Conservation (phyloP, 2,888 invertebrate genomes). For the Emmelina monodactyla region DNA sequence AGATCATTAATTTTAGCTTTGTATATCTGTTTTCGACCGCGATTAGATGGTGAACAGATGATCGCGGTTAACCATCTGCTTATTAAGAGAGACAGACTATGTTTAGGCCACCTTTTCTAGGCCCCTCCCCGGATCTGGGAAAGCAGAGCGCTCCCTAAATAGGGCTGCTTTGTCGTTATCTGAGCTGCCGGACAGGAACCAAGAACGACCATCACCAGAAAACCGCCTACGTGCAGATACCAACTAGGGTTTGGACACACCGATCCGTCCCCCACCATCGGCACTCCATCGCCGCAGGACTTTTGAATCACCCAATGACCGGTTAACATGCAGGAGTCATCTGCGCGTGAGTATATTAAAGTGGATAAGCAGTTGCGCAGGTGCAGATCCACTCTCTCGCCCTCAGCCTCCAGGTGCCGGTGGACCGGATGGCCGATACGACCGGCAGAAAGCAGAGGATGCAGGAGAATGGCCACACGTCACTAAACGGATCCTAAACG, state of each 20-base stretch:
- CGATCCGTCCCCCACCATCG: slow-evolving; percentile 1
- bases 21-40: slow-evolving; percentile 8
- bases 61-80: slow-evolving; percentile 12
- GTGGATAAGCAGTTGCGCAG: slow-evolving; percentile 9
- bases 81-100: slow-evolving; percentile 11
- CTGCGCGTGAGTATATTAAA: slow-evolving; percentile 12
- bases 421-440: slow-evolving; percentile 2
- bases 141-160: slow-evolving; percentile 13
- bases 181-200: slow-evolving; percentile 2
- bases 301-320: background rate
- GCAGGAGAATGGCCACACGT: slow-evolving; percentile 3
- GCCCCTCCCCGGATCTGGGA: slow-evolving; percentile 11
- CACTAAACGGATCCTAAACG: slow-evolving; percentile 1
- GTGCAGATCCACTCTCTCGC: slow-evolving; percentile 2
- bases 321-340: slow-evolving; percentile 4
- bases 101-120: slow-evolving; percentile 11
- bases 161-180: slow-evolving; percentile 11
- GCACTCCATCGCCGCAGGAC: slow-evolving; percentile 5
- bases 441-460: background rate
- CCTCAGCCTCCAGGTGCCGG: background rate
- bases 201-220: background rate
- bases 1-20: background rate
- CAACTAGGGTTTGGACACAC: slow-evolving; percentile 1
- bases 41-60: slow-evolving; percentile 7
- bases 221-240: background rate